phyloP scores from a whole-genome alignment of 2,888 invertebrate genomes.

The Trissolcus brochymenae region DNA sequence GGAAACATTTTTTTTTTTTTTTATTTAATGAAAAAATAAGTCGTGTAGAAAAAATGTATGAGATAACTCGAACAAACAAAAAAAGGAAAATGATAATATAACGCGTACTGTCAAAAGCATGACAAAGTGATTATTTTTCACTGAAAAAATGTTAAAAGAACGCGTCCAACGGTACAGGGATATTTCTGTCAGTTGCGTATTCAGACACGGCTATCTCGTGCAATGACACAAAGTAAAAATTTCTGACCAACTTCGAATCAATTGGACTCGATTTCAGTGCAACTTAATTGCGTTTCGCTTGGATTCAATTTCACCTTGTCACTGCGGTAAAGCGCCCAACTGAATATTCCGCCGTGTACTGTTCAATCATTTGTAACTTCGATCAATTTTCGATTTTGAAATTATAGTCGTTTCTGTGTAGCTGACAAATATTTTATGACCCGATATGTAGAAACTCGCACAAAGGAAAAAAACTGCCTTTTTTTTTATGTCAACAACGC shows the following conservation, averaged over 20 bases:
- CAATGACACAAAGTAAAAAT: slow-evolving; percentile 12
- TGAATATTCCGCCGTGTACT: not conserved
- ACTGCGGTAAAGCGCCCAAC: too few species aligned
- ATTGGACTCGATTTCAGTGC: slow-evolving; percentile 5
- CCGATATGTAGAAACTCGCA: too few species aligned
- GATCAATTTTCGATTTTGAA: slow-evolving; percentile 20
- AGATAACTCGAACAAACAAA: too few species aligned
- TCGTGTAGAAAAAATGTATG: too few species aligned
- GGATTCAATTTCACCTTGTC: slow-evolving; percentile 12
- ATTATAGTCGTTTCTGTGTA: too few species aligned
- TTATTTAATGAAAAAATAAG: too few species aligned
- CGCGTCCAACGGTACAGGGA: not conserved
- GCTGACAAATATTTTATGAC: not conserved
- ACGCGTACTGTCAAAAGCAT: too few species aligned
- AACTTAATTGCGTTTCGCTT: slow-evolving; percentile 24
- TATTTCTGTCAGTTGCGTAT: slow-evolving; percentile 19
- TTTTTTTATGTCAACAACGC: not conserved
- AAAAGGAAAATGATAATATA: too few species aligned
- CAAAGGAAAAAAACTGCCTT: not conserved
- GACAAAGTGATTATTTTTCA: too few species aligned
- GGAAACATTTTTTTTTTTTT: too few species aligned
- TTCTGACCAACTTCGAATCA: slow-evolving; percentile 23
- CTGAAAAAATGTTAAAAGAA: too few species aligned
- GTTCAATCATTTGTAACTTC: slow-evolving; percentile 8
- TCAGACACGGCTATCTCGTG: not conserved